Conservation (phyloP, 2,113 vertebrate species). For the Salvelinus alpinus region DNA sequence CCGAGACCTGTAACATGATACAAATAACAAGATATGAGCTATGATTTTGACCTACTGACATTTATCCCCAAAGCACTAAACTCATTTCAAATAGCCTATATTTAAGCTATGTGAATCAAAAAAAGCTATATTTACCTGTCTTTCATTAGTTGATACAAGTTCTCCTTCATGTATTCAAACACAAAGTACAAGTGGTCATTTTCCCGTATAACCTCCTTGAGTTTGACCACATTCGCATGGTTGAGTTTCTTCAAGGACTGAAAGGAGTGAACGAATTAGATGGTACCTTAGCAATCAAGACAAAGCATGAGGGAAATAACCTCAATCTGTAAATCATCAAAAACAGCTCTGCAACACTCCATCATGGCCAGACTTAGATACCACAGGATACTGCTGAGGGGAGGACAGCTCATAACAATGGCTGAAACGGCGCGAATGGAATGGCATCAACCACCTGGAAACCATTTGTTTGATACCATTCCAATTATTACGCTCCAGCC, state of each 20-base stretch:
- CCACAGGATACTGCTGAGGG: too few species aligned
- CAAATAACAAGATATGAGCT: background rate
- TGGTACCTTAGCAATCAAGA: background rate
- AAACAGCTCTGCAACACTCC: background rate
- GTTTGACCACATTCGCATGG: slow-evolving; percentile 97
- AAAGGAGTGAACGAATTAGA: slow-evolving; percentile 17
- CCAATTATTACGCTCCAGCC: too few species aligned
- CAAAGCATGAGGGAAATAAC: too few species aligned
- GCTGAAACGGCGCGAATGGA: too few species aligned
- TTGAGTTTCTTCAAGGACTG: slow-evolving; percentile 98
- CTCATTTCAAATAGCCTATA: background rate
- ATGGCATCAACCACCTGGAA: too few species aligned
- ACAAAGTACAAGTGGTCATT: slow-evolving; percentile 98
- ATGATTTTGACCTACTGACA: background rate
- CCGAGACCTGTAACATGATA: slow-evolving; percentile 82
- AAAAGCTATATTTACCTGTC: slow-evolving; percentile 80
- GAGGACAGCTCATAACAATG: too few species aligned
- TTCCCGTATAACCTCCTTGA: slow-evolving; percentile 98
- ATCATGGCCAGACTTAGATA: background rate
- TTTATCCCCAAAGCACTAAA: too few species aligned
- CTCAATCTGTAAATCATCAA: background rate
- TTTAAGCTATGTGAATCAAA: background rate
- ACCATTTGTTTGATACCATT: too few species aligned
- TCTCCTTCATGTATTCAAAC: slow-evolving; percentile 99
- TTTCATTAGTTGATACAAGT: slow-evolving; percentile 98